A percentile compares a stretch with the other conserved stretches of the same genome.
Conservation (phyloP, 1,140 invertebrate species). For the Tyrophagus putrescentiae region DNA sequence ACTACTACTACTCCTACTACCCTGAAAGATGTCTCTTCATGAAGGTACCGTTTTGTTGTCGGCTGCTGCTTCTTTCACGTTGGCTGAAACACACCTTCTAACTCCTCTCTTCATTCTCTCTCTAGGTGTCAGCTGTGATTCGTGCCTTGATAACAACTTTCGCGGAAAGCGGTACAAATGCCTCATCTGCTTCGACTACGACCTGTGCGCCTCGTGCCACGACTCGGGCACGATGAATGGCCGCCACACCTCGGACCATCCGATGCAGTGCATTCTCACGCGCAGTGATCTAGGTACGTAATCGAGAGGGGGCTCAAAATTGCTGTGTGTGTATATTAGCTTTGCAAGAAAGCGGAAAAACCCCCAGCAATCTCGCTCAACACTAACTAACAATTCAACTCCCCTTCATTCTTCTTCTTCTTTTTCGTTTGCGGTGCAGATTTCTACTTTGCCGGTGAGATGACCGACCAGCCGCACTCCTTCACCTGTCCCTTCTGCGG, state of each 20-base stretch:
- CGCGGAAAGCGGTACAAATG: slow-evolving; percentile 93
- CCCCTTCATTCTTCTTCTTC: too few species aligned
- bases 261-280: slow-evolving; percentile 95
- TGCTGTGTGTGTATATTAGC: slow-evolving; percentile 8
- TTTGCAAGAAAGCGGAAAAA: too few species aligned
- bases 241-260: slow-evolving; percentile 82
- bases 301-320: slow-evolving; percentile 2
- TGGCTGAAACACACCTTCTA: slow-evolving; percentile 1
- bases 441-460: slow-evolving; percentile 86
- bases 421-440: slow-evolving; percentile 42
- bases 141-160: slow-evolving; percentile 95
- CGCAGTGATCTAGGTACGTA: slow-evolving; percentile 78
- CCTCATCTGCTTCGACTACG: slow-evolving; percentile 96
- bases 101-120: neutral
- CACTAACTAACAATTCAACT: too few species aligned
- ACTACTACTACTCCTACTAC: neutral
- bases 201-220: slow-evolving; percentile 89
- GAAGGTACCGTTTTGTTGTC: slow-evolving; percentile 41
- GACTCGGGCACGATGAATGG: slow-evolving; percentile 85
- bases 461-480: slow-evolving; percentile 74
- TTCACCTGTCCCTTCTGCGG: slow-evolving; percentile 94
- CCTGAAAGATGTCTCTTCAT: slow-evolving; percentile 55
- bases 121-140: slow-evolving; percentile 87
- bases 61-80: neutral
- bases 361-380: too few species aligned